phyloP scores from a whole-genome alignment of 2,888 invertebrate species.

The Antheraea yamamai region DNA sequence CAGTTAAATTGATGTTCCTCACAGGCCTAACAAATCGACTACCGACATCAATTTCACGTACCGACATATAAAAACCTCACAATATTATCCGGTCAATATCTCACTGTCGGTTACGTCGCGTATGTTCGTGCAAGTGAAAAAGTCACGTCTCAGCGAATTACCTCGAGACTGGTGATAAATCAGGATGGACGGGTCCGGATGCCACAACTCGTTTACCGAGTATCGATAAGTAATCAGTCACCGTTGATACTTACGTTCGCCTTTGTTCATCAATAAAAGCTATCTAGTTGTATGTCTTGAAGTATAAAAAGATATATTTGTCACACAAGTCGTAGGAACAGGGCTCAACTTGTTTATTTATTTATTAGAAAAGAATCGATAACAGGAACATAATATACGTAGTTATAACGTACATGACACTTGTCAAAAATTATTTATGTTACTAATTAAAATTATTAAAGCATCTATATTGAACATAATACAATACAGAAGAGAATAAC shows the following conservation, averaged over 20 bases:
- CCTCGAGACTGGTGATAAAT: constrained; percentile 38
- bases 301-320: background rate
- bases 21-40: background rate
- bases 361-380: too few species aligned
- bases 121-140: constrained; percentile 36
- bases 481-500: too few species aligned
- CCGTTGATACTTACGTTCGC: background rate
- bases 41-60: constrained; percentile 8
- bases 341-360: too few species aligned
- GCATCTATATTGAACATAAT: too few species aligned
- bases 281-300: background rate
- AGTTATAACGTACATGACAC: too few species aligned
- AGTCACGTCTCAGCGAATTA: constrained; percentile 31
- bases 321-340: too few species aligned
- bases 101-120: constrained; percentile 28
- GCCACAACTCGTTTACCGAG: constrained; percentile 40
- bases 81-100: constrained; percentile 2
- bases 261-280: background rate
- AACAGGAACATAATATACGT: too few species aligned
- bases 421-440: too few species aligned
- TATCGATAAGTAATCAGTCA: constrained; percentile 30
- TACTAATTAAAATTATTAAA: too few species aligned
- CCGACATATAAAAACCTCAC: constrained; percentile 1
- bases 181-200: constrained; percentile 34
- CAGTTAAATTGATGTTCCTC: background rate